Conservation (phyloP, 2,888 invertebrate species). For the Archaeoteleia sp. region DNA sequence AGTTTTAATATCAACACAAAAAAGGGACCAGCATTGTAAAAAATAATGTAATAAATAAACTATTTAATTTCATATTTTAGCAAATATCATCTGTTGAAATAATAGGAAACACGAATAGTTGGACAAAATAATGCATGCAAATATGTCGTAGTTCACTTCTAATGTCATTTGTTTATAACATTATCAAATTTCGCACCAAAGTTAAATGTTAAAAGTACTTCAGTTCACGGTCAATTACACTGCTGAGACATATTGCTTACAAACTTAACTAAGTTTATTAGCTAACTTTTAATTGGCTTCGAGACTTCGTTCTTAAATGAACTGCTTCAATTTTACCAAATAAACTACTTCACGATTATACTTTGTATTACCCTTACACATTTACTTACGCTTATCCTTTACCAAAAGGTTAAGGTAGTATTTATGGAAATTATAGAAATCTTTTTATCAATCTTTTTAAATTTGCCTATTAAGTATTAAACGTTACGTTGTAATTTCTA, state of each 20-base stretch:
- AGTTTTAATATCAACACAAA: no score
- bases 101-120: no score
- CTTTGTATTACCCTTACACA: constrained; percentile 31
- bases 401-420: constrained; percentile 2
- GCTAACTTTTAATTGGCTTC: constrained; percentile 49
- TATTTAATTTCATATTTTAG: no score
- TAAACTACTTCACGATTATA: constrained; percentile 38
- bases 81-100: no score
- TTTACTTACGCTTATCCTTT: background rate
- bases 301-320: constrained; percentile 42
- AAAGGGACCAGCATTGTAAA: no score
- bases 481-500: no score
- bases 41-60: no score
- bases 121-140: no score
- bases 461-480: no score
- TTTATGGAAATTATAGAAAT: no score
- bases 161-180: constrained; percentile 11
- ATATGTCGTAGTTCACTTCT: constrained; percentile 2
- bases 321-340: constrained; percentile 43
- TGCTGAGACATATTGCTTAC: constrained; percentile 47
- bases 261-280: constrained; percentile 46
- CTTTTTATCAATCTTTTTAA: constrained; percentile 1
- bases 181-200: constrained; percentile 25
- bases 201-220: constrained; percentile 31
- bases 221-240: constrained; percentile 45